These are phyloP conservation scores for Verasper variegatus DNA, from an alignment of 2,113 vertebrate genomes.

Conservation along the genomic window DNA sequence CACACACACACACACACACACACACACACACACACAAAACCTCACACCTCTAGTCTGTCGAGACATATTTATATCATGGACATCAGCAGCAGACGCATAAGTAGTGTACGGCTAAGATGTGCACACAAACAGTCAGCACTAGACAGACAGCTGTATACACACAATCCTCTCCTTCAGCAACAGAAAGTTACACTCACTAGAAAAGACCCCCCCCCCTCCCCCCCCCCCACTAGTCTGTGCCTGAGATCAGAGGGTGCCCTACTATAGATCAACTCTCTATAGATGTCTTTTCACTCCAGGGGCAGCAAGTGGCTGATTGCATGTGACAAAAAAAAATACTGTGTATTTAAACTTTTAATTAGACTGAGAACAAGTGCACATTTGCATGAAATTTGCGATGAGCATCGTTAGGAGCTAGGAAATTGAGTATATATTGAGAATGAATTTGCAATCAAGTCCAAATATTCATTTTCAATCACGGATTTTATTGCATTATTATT, in stretches of 20 bases:
- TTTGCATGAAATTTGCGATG: slow-evolving; percentile 39
- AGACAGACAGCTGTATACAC: slow-evolving; percentile 1
- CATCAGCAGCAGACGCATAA: neutral
- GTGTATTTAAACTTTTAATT: slow-evolving; percentile 7
- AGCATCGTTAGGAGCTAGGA: neutral
- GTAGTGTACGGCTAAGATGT: neutral
- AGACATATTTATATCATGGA: neutral
- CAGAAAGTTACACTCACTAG: slow-evolving; percentile 1
- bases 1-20: neutral
- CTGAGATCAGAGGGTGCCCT: slow-evolving; percentile 82
- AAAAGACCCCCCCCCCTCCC: neutral
- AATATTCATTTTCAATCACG: neutral
- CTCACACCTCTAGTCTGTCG: neutral
- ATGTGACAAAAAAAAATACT: slow-evolving; percentile 1
- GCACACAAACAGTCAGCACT: neutral
- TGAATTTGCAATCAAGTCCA: slow-evolving; percentile 17
- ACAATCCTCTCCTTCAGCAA: neutral
- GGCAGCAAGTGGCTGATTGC: slow-evolving; percentile 31
- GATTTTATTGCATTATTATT: slow-evolving; percentile 8
- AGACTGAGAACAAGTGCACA: slow-evolving; percentile 44
- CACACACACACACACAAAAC: slow-evolving; percentile 17
- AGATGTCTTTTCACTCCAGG: slow-evolving; percentile 84
- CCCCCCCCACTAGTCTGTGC: slow-evolving; percentile 32
- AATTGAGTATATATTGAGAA: slow-evolving; percentile 1
- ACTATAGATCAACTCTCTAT: slow-evolving; percentile 84